Conservation (phyloP, 2,888 invertebrate genomes). For the Drosophila hamatofila region DNA sequence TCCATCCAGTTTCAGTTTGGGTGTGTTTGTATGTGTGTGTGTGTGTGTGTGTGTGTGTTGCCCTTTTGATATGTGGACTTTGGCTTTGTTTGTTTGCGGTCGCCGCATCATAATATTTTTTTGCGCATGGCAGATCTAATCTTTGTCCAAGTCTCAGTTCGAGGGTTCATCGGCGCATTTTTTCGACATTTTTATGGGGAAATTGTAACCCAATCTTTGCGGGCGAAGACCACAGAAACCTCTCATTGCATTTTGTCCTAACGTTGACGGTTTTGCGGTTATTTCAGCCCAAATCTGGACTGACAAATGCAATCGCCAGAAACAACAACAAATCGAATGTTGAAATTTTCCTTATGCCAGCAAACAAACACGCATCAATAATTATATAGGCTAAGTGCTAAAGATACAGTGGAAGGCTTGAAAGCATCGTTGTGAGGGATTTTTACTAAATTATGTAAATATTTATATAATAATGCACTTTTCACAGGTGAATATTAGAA, state of each 20-base stretch:
- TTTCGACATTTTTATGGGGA: constrained; percentile 79
- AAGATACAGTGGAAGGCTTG: neutral
- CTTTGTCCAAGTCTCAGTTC: constrained; percentile 60
- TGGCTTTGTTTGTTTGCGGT: constrained; percentile 74
- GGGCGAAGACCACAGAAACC: constrained; percentile 63
- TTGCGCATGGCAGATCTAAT: constrained; percentile 79
- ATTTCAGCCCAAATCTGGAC: constrained; percentile 59
- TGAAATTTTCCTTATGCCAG: constrained; percentile 10
- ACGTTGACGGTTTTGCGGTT: constrained; percentile 74
- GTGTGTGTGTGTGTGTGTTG: constrained; percentile 38
- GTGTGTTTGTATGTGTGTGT: constrained; percentile 18
- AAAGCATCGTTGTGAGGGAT: too few species aligned
- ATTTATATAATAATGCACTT: too few species aligned
- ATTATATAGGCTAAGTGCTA: constrained; percentile 27
- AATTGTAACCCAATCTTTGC: constrained; percentile 74
- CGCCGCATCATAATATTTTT: constrained; percentile 75
- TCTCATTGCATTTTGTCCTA: constrained; percentile 77
- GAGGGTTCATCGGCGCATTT: constrained; percentile 56
- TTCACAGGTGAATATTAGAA: too few species aligned
- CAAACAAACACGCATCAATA: constrained; percentile 19
- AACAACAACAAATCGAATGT: constrained; percentile 25
- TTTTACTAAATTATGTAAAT: too few species aligned
- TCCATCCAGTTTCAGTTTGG: constrained; percentile 60
- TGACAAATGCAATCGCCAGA: constrained; percentile 66
- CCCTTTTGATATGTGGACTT: constrained; percentile 60